These are phyloP conservation scores for Myotis findleyi DNA, from an alignment of 2,797 vertebrate genomes.

Conservation along the genomic window DNA sequence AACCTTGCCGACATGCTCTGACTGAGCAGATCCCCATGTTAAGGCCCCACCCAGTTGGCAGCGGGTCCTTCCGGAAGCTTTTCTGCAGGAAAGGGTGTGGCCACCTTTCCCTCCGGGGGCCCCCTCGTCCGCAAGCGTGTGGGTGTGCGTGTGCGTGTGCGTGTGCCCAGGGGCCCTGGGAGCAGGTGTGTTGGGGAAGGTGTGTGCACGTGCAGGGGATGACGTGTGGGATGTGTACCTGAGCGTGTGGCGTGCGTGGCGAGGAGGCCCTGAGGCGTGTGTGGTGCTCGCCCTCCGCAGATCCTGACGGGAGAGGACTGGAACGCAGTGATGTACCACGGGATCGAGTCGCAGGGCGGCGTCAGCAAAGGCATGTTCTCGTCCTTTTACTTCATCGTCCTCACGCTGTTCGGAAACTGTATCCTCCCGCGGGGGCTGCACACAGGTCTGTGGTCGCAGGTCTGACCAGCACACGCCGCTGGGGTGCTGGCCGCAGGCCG, in stretches of 20 bases:
- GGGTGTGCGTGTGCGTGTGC: not conserved
- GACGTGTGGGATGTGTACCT: not conserved
- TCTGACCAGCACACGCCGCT: too few species aligned
- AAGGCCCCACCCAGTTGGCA: not conserved
- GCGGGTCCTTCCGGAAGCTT: not conserved
- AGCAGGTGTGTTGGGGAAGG: not conserved
- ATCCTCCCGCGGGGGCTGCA: conserved; percentile 87
- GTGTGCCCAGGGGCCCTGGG: not conserved
- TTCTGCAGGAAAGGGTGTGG: not conserved
- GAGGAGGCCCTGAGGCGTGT: too few species aligned
- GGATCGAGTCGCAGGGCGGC: conserved; percentile 96
- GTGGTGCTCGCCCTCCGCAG: conserved; percentile 80
- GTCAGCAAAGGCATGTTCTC: conserved; percentile 97
- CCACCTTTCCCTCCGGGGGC: too few species aligned
- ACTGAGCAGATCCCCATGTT: too few species aligned
- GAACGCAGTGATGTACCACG: conserved; percentile 98
- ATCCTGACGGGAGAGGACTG: conserved; percentile 98
- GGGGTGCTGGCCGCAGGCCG: too few species aligned
- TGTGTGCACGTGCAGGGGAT: not conserved
- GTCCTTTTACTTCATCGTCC: conserved; percentile 96
- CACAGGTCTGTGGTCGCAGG: too few species aligned
- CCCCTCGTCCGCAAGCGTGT: too few species aligned
- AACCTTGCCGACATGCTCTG: too few species aligned
- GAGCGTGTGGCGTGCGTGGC: not conserved
- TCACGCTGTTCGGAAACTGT: conserved; percentile 98